A percentile compares a stretch with the other conserved stretches of the same genome.
Conservation (phyloP, 2,113 vertebrate species). For the Apteryx mantelli region DNA sequence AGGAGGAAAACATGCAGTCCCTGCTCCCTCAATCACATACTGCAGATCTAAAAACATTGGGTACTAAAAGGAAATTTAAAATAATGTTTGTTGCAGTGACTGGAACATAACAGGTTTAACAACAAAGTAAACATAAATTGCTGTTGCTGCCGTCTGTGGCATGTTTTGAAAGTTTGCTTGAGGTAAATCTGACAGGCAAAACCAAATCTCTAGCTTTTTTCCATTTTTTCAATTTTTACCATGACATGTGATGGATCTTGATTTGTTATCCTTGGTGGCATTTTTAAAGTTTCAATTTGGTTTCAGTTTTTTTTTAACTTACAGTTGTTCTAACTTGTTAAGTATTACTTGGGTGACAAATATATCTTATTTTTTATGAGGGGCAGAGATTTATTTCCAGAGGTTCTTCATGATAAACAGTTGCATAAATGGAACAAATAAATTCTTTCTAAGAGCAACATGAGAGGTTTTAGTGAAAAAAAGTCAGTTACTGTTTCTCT, state of each 20-base stretch:
- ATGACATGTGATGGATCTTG: not conserved
- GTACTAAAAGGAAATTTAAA: not conserved
- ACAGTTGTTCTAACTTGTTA: not conserved
- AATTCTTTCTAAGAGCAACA: not conserved
- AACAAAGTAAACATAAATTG: not conserved
- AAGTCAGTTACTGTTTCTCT: not conserved
- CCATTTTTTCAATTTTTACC: not conserved
- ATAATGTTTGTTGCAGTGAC: not conserved
- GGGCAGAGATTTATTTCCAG: not conserved
- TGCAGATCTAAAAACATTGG: not conserved
- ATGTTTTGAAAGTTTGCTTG: not conserved
- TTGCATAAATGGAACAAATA: not conserved
- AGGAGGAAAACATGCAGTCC: not conserved
- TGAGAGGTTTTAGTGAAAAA: not conserved
- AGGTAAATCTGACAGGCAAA: not conserved
- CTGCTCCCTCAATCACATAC: not conserved
- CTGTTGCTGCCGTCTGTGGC: not conserved
- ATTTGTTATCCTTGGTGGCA: not conserved
- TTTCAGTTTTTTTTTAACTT: constrained; percentile 1
- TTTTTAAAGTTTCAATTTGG: not conserved
- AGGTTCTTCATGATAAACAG: not conserved
- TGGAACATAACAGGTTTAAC: not conserved
- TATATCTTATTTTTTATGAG: not conserved
- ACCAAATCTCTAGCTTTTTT: not conserved
- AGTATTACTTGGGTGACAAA: not conserved